These are phyloP conservation scores for Clistopyga incitator DNA, from an alignment of 2,888 invertebrate genomes.

Conservation along the genomic window DNA sequence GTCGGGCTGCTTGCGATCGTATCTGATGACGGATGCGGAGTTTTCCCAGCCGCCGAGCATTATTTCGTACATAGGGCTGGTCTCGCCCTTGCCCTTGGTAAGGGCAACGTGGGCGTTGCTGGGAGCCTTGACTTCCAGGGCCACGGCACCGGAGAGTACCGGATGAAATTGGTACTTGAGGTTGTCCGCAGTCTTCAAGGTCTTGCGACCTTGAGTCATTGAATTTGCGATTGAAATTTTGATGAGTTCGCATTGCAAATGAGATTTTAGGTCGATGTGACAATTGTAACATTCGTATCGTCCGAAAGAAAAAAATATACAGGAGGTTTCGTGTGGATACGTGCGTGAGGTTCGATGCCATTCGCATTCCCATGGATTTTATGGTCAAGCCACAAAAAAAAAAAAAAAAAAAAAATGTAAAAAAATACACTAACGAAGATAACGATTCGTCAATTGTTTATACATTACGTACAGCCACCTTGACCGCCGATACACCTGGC, in stretches of 20 bases:
- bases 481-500: conserved; percentile 80
- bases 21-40: conserved; percentile 88
- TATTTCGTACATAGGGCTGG: conserved; percentile 88
- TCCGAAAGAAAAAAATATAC: background rate
- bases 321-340: background rate
- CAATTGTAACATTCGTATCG: background rate
- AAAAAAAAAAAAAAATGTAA: conserved; percentile 15
- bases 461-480: conserved; percentile 80
- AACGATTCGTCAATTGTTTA: conserved; percentile 34
- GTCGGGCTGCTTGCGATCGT: conserved; percentile 87
- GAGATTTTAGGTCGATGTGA: background rate
- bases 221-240: conserved; percentile 17
- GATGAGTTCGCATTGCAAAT: background rate
- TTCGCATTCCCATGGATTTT: conserved; percentile 48
- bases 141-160: conserved; percentile 85
- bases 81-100: conserved; percentile 85
- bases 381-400: conserved; percentile 48
- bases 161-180: conserved; percentile 87
- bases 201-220: conserved; percentile 84
- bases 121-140: conserved; percentile 87
- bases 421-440: conserved; percentile 25
- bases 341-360: conserved; percentile 22
- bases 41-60: conserved; percentile 90
- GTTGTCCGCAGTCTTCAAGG: conserved; percentile 86
- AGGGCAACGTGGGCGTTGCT: conserved; percentile 89